Conservation (phyloP, 2,113 vertebrate species). For the Boulengeromyrus knoepffleri region DNA sequence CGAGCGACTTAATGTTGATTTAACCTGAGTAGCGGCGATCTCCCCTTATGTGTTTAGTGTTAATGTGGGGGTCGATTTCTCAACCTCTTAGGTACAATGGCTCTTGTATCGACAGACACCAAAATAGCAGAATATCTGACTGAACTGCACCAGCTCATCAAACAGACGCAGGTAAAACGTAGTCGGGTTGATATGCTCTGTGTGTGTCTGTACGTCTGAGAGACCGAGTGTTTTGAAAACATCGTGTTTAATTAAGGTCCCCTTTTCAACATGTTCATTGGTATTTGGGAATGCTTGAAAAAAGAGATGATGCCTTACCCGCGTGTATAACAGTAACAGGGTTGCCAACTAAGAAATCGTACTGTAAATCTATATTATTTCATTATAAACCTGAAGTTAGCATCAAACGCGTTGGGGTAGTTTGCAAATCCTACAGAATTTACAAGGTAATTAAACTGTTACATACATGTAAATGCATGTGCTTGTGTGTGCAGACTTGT, state of each 20-base stretch:
- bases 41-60: neutral
- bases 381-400: neutral
- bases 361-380: neutral
- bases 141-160: slow-evolving; percentile 84
- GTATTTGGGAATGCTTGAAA: neutral
- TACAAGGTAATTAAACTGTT: neutral
- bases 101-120: slow-evolving; percentile 76
- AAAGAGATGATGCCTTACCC: neutral
- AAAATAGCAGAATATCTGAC: slow-evolving; percentile 80
- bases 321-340: neutral
- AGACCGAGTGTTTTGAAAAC: neutral
- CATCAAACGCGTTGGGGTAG: neutral
- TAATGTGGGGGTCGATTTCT: neutral
- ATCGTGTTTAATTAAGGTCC: neutral
- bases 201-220: neutral
- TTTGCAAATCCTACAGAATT: neutral
- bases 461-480: neutral
- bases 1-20: neutral
- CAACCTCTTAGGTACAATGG: slow-evolving; percentile 41
- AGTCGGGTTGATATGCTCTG: neutral
- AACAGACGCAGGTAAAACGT: slow-evolving; percentile 76
- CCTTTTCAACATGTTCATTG: neutral
- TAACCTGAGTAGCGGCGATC: neutral
- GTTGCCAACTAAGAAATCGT: neutral
- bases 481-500: neutral